Percentiles rank a stretch among this genome's conserved stretches.
Conservation (phyloP, 1,140 invertebrate species). For the Aradophagus sp. region DNA sequence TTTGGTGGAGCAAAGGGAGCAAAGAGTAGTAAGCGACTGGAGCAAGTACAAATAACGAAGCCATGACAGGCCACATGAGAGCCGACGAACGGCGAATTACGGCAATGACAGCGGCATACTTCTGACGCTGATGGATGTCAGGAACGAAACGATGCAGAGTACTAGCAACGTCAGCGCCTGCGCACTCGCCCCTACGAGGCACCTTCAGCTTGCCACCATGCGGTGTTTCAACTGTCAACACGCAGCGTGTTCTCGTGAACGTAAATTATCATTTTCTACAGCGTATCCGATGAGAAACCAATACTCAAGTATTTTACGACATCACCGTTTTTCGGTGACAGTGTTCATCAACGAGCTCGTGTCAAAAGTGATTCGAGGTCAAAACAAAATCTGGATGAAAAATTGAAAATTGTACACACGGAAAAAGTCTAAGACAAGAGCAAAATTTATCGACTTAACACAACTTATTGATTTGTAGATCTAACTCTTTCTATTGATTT, state of each 20-base stretch:
- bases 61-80: conserved; percentile 24
- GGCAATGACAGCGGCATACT: conserved; percentile 51
- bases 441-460: too few relatives aligned
- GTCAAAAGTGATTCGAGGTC: too few relatives aligned
- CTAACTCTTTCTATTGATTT: too few relatives aligned
- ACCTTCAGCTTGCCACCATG: conserved; percentile 64
- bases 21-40: conserved; percentile 32
- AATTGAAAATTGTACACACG: too few relatives aligned
- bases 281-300: too few relatives aligned
- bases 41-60: conserved; percentile 52
- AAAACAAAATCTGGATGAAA: too few relatives aligned
- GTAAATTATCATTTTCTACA: conserved; percentile 69
- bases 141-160: conserved; percentile 49
- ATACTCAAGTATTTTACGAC: too few relatives aligned
- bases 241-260: conserved; percentile 63
- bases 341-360: too few relatives aligned
- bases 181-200: conserved; percentile 72
- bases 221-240: conserved; percentile 71
- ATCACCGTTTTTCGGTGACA: too few relatives aligned
- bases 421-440: too few relatives aligned
- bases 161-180: conserved; percentile 65
- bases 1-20: conserved; percentile 24
- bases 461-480: too few relatives aligned
- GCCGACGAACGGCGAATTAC: conserved; percentile 43
- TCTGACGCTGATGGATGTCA: conserved; percentile 57